Percentiles rank a stretch among this genome's conserved stretches.
phyloP scores from a whole-genome alignment of 2,888 invertebrate genomes.

The Drosophila ustulata region DNA sequence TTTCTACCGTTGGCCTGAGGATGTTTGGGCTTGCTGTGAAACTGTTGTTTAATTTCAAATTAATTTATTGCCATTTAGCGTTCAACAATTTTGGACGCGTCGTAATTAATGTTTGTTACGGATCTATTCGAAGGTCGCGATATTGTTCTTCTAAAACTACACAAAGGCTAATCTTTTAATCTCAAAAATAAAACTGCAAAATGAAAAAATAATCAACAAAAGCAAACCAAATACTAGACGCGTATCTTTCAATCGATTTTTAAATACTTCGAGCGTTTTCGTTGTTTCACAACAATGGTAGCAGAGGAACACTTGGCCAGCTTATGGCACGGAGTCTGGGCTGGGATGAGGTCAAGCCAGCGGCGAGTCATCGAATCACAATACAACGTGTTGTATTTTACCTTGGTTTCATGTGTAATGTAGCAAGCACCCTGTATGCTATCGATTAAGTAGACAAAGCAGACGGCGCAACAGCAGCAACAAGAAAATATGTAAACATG shows the following conservation, averaged over 20 bases:
- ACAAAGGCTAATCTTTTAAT: conserved; percentile 68
- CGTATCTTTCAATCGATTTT: conserved; percentile 64
- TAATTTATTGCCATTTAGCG: conserved; percentile 59
- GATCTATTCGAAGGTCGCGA: conserved; percentile 44
- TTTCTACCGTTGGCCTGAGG: conserved; percentile 37
- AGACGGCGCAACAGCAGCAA: conserved; percentile 25
- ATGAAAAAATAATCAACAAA: conserved; percentile 5
- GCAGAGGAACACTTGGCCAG: conserved; percentile 20
- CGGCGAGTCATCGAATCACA: background rate
- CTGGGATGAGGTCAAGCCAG: conserved; percentile 52
- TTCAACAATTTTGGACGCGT: conserved; percentile 34
- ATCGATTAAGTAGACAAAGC: conserved; percentile 66
- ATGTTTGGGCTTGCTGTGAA: conserved; percentile 49
- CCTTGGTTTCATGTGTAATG: conserved; percentile 41
- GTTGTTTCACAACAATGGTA: conserved; percentile 37
- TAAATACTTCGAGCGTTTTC: conserved; percentile 21
- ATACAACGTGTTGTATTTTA: conserved; percentile 13
- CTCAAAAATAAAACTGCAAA: conserved; percentile 27
- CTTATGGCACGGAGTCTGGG: conserved; percentile 20
- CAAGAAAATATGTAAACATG: conserved; percentile 66
- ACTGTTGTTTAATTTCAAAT: conserved; percentile 53
- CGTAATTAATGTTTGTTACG: conserved; percentile 56
- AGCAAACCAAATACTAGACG: conserved; percentile 25
- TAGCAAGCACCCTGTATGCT: conserved; percentile 64
- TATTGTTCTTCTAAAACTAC: conserved; percentile 30